These are phyloP conservation scores for Discoglossus pictus DNA, from an alignment of 2,797 vertebrate species.

Conservation along the genomic window DNA sequence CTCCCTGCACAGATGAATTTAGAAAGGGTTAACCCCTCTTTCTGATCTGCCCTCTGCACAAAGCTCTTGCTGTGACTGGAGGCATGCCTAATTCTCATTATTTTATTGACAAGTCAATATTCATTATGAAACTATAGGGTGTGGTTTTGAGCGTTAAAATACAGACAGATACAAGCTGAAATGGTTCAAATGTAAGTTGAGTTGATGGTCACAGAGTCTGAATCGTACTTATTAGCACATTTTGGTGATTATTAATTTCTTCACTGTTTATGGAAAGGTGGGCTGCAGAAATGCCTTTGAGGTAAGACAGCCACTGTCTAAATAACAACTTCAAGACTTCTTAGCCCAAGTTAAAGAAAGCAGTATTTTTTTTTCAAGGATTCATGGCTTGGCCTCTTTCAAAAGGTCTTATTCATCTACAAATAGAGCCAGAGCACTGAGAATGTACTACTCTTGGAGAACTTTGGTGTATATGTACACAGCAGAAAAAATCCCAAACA, in stretches of 20 bases:
- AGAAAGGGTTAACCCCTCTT: no score
- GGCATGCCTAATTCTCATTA: no score
- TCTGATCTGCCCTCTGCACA: no score
- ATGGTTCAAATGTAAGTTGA: no score
- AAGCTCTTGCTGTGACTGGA: no score
- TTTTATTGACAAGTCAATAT: no score
- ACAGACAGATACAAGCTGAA: no score
- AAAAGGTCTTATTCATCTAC: constrained; percentile 56
- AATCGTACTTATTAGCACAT: no score
- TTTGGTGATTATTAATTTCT: background rate
- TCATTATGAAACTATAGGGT: no score
- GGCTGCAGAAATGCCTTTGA: constrained; percentile 38
- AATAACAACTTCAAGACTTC: constrained; percentile 53
- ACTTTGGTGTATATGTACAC: constrained; percentile 31
- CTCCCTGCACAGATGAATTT: no score
- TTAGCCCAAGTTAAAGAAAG: constrained; percentile 59
- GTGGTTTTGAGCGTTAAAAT: no score
- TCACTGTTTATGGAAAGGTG: constrained; percentile 8
- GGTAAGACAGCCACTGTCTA: constrained; percentile 57
- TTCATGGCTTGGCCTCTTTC: constrained; percentile 57
- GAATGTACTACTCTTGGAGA: constrained; percentile 44
- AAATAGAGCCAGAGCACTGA: constrained; percentile 46
- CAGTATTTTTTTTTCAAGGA: constrained; percentile 58
- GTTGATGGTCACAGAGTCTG: no score
- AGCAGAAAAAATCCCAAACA: constrained; percentile 23